Evolutionary conservation across 1,140 invertebrate genomes (phyloP).

Genomic region (Pomacea maculata): DNA sequence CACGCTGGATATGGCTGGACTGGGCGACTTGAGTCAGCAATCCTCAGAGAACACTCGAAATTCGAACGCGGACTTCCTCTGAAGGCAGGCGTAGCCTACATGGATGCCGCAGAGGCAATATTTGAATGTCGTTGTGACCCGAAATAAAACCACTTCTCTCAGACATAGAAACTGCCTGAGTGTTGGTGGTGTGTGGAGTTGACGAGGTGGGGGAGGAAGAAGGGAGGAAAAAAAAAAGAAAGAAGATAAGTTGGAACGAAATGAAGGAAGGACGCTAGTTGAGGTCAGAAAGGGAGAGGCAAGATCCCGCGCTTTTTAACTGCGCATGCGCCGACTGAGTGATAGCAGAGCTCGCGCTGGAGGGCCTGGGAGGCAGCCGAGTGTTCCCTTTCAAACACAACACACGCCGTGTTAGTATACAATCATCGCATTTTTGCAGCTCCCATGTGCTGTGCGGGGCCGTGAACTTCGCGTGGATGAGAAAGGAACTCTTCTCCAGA

Average conservation of each 20-base stretch:
- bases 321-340: neutral
- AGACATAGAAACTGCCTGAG: too few relatives aligned
- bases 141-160: too few relatives aligned
- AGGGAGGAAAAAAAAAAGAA: neutral
- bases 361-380: neutral
- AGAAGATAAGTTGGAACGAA: neutral
- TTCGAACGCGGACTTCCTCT: too few relatives aligned
- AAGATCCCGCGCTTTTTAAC: neutral
- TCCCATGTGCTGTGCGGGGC: neutral
- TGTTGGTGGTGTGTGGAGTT: too few relatives aligned
- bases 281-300: neutral
- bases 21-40: too few relatives aligned
- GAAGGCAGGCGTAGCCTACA: too few relatives aligned
- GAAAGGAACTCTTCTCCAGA: neutral
- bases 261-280: neutral
- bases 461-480: neutral
- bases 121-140: too few relatives aligned
- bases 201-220: too few relatives aligned
- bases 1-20: too few relatives aligned
- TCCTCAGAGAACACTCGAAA: too few relatives aligned
- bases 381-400: constrained; percentile 16
- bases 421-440: constrained; percentile 15
- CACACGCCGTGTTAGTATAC: constrained; percentile 20
- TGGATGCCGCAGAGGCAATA: too few relatives aligned
- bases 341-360: neutral